Evolutionary conservation across 1,140 invertebrate genomes (phyloP), one percentile per base, ranked within the genome.

Genomic region (Diachasmimorpha longicaudata): DNA sequence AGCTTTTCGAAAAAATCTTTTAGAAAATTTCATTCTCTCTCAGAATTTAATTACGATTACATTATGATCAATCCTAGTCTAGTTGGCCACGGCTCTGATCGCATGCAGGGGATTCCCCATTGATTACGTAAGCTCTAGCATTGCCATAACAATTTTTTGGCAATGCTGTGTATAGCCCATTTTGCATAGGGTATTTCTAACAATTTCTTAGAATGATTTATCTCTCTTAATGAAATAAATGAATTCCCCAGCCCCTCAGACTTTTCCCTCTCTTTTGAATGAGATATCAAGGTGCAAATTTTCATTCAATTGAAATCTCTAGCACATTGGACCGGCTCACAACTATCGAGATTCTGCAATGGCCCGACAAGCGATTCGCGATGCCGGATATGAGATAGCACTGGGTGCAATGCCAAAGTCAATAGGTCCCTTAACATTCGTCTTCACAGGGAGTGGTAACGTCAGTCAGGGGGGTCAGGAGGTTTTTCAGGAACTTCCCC

Each of bases 321-420:
- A 96, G 95, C 97, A 99, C 84, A 97, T 99, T 78, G 98, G 98
- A 8, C 96, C 96, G 14, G 97, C 98, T 0, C 99, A 99, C 83
- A 99, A 99, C 87, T 99, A 99, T 89, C 91, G 97, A 21, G 98
- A 97, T 86, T 98, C 96, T 0, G 97, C 97, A 75, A 99, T 99
- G 96, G 98, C 98, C 0, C 91, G 96, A 31, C 98, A 99, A 89
- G 97, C 98, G 0, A 96, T 99, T 13, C 89, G 99, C 66, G 99
- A 99, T 87, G 96, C 96, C 42, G 99, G 98, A 0, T 99, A 99
- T 85, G 98, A 99, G 90, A 98, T 99, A 48, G 94, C 98, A 0
- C 88, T 99, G 39, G 98, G 97, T 14, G 94, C 97, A 89, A 97
- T 99, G 96, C 99, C 99, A 13, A 96, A 97, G 85, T 99, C 98